Evolutionary conservation across 37 sponge, comb jelly and placozoan genomes (phyloP).

Genomic region (Axinella damicornis): DNA sequence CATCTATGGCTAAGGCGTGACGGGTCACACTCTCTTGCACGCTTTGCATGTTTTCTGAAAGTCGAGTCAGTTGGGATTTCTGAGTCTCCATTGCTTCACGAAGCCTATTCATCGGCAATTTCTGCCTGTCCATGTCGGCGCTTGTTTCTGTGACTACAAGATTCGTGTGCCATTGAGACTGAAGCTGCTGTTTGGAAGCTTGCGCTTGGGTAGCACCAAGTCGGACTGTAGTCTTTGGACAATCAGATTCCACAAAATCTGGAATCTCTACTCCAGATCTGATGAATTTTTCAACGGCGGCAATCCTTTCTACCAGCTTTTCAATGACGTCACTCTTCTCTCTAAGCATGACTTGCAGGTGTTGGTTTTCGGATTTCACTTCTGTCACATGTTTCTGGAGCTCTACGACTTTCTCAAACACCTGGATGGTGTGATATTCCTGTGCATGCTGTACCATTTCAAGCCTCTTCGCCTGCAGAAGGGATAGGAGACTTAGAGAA

Average conservation of each 20-base stretch:
- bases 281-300: not conserved
- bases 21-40: slow-evolving; percentile 37
- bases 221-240: not conserved
- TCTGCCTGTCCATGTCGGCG: too few species aligned
- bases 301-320: not conserved
- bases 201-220: too few species aligned
- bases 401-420: not conserved
- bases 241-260: not conserved
- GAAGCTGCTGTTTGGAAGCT: too few species aligned
- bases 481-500: too few species aligned
- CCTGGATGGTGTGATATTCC: not conserved
- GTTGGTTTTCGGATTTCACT: not conserved
- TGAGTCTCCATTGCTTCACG: slow-evolving; percentile 11
- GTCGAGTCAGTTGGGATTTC: not conserved
- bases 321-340: not conserved
- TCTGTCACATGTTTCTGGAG: not conserved
- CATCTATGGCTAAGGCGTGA: slow-evolving; percentile 21
- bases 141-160: too few species aligned
- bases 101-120: not conserved
- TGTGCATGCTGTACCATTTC: slow-evolving; percentile 40
- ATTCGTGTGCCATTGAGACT: too few species aligned
- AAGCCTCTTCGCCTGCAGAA: slow-evolving; percentile 24
- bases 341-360: not conserved
- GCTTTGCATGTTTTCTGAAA: slow-evolving; percentile 12
- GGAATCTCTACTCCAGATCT: not conserved